A percentile compares a stretch with the other conserved stretches of the same genome.
These are phyloP conservation scores for Chelon labrosus DNA, from an alignment of 2,797 vertebrate genomes.

Conservation along the genomic window DNA sequence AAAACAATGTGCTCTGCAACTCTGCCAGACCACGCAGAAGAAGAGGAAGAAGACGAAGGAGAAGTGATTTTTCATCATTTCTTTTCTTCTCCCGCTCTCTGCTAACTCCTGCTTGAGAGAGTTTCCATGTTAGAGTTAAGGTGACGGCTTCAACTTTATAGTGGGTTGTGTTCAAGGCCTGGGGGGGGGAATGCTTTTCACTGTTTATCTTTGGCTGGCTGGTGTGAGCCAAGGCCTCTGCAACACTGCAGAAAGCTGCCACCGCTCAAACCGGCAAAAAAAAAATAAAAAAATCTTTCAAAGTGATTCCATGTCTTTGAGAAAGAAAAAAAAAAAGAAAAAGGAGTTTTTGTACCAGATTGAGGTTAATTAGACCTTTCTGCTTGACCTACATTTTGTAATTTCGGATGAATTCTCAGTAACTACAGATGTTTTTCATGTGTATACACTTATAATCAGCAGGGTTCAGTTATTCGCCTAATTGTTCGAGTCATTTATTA, in stretches of 20 bases:
- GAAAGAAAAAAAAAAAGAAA: constrained; percentile 2
- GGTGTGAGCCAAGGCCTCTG: constrained; percentile 60
- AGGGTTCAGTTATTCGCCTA: constrained; percentile 23
- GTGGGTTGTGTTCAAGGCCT: constrained; percentile 67
- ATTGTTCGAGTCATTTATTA: constrained; percentile 11
- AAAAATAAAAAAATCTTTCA: not conserved
- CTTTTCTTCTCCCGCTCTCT: constrained; percentile 21
- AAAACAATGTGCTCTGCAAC: constrained; percentile 64
- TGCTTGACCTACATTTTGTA: constrained; percentile 39
- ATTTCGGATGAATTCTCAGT: constrained; percentile 46
- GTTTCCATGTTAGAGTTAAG: constrained; percentile 66
- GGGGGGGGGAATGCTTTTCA: constrained; percentile 53
- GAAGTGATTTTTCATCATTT: constrained; percentile 38
- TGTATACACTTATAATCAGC: constrained; percentile 16
- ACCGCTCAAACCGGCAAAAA: constrained; percentile 28
- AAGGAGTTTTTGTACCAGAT: constrained; percentile 19
- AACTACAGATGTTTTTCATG: constrained; percentile 38
- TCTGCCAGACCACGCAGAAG: constrained; percentile 60
- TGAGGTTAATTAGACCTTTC: constrained; percentile 56
- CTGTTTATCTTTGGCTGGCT: constrained; percentile 74
- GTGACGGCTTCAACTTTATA: constrained; percentile 74
- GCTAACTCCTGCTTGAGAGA: constrained; percentile 63
- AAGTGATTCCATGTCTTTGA: constrained; percentile 45
- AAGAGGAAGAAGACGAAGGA: too few relatives aligned
- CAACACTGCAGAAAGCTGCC: constrained; percentile 52